Conservation (phyloP, 2,113 vertebrate genomes). For the Tachysurus fulvidraco region DNA sequence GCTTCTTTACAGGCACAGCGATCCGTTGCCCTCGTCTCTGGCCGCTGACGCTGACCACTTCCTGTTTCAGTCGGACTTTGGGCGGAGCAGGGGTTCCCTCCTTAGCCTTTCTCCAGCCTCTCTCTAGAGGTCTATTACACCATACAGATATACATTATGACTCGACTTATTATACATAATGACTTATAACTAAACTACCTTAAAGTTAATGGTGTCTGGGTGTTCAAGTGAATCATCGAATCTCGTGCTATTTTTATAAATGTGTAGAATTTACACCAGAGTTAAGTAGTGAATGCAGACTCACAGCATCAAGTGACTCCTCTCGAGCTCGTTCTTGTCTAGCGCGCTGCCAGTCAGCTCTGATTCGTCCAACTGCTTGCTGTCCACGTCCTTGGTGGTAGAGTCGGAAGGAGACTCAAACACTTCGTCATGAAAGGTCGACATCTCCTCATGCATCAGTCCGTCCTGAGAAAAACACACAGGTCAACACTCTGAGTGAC, state of each 20-base stretch:
- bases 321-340: slow-evolving; percentile 89
- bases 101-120: slow-evolving; percentile 95
- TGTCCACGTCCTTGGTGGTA: slow-evolving; percentile 82
- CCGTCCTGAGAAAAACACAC: slow-evolving; percentile 78
- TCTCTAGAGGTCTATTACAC: slow-evolving; percentile 83
- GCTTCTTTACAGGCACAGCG: slow-evolving; percentile 88
- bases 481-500: no score
- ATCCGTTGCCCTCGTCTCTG: slow-evolving; percentile 93
- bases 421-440: slow-evolving; percentile 89
- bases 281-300: slow-evolving; percentile 55
- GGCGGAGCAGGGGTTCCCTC: slow-evolving; percentile 82
- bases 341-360: slow-evolving; percentile 91
- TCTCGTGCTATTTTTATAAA: no score
- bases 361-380: slow-evolving; percentile 76
- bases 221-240: not conserved
- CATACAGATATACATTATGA: not conserved
- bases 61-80: slow-evolving; percentile 91
- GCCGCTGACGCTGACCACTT: slow-evolving; percentile 88
- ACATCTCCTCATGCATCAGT: slow-evolving; percentile 90
- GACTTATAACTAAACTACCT: not conserved
- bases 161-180: not conserved
- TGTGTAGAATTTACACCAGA: no score
- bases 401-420: slow-evolving; percentile 92
- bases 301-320: slow-evolving; percentile 94
- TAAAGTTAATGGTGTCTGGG: not conserved